Base-by-base conservation (phyloP, 2,113 vertebrate species). In the Scortum barcoo region DNA sequence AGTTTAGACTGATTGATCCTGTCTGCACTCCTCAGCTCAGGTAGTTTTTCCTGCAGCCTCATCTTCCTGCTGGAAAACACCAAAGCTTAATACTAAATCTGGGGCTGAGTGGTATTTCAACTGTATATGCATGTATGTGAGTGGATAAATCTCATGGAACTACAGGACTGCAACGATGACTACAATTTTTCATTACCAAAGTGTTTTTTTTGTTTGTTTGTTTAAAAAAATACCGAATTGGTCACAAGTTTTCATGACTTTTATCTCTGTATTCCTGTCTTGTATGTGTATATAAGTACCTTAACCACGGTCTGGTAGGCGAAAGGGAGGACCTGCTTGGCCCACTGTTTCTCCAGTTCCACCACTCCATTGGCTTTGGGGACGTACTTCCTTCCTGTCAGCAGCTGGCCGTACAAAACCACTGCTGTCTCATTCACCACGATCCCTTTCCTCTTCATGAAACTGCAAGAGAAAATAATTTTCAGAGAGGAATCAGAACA, bases 331-430 rank as follows among this genome's bases (percentile, higher is more conserved):
- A 95, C 88, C 94, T 99, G 98, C 92, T 97, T 99, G 84, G 97
- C 95, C 98, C 98, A 99, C 85, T 99, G 98, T 76, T 99, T 99
- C 93, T 99, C 97, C 75, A 99, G 93, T 88, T 93, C 95, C 80
- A 99, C 97, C 30, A 95, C 94, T 56, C 97, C 97, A n/a, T 93
- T 96, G 72, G 96, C 95, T 88, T 94, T 96, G 51, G 98, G 92
- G 48, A 98, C 94, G 3, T 98, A 99, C 75, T 96, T 98, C 76
- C 94, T 95, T 48, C 98, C 98, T 28, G 97, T 96, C 72, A 99
- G 95, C 90, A 97, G 88, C 87, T 99, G 98, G 75, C 95, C 96
- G 60, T 98, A 98, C 4, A 99, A 61, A 90, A 99, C 75, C 83
- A 96, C 91, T 0, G 83, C 89, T 0, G 97, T 99, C 78, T 98